A percentile compares a stretch with the other conserved stretches of the same genome.
phyloP scores from a whole-genome alignment of 2,888 invertebrate genomes.

The Tromatobia lineatoria region DNA sequence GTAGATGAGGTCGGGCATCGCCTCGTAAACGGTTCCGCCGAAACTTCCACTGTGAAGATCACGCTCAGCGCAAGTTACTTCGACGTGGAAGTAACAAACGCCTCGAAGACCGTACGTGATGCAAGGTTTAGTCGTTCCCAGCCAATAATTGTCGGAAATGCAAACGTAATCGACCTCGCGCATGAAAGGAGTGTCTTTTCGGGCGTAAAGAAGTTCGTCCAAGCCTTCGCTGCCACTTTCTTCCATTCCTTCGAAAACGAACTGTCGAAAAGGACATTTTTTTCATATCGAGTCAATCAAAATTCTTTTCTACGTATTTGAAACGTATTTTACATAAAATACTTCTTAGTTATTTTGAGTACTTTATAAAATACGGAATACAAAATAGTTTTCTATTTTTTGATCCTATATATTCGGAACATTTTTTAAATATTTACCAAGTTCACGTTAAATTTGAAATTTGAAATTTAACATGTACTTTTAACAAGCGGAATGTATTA shows the following conservation, averaged over 20 bases:
- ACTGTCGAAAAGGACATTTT: conserved; percentile 85
- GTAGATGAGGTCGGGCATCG: conserved; percentile 96
- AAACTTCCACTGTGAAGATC: conserved; percentile 98
- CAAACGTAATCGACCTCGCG: conserved; percentile 96
- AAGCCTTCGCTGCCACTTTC: conserved; percentile 99
- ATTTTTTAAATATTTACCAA: too few relatives aligned
- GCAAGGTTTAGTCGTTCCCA: conserved; percentile 98
- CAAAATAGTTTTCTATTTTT: too few relatives aligned
- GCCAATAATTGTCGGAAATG: conserved; percentile 99
- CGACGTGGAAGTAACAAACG: conserved; percentile 95
- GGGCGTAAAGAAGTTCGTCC: conserved; percentile 91
- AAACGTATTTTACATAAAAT: too few relatives aligned
- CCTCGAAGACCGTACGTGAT: conserved; percentile 98
- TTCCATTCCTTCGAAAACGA: conserved; percentile 99
- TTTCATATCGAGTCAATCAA: too few relatives aligned
- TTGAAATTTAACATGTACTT: too few relatives aligned
- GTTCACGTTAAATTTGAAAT: too few relatives aligned
- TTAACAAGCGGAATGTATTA: too few relatives aligned
- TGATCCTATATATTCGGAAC: too few relatives aligned
- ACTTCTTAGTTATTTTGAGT: too few relatives aligned
- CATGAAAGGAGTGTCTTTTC: conserved; percentile 91
- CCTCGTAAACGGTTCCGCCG: conserved; percentile 97
- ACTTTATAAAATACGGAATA: too few relatives aligned
- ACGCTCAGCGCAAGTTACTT: conserved; percentile 95
- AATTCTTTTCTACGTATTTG: too few relatives aligned